These are phyloP conservation scores for Spinus olivaceus DNA, from an alignment of 2,797 vertebrate genomes.

Conservation along the genomic window DNA sequence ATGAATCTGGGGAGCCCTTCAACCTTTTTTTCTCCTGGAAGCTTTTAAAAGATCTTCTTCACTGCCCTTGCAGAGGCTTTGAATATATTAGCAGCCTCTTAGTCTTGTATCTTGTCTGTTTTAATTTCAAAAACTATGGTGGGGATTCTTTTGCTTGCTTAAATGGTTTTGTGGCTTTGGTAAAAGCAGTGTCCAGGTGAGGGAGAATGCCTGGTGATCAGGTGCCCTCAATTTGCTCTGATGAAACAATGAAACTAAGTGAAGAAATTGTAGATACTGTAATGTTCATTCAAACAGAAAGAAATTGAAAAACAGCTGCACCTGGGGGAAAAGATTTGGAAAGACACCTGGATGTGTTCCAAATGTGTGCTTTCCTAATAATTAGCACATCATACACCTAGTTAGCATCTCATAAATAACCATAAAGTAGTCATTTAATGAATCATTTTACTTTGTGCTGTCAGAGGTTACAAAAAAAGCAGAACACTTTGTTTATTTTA, in stretches of 20 bases:
- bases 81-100: background rate
- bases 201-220: background rate
- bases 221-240: background rate
- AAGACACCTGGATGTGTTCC: conserved; percentile 71
- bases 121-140: background rate
- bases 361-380: conserved; percentile 76
- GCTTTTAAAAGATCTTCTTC: background rate
- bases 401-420: conserved; percentile 82
- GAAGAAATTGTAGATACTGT: background rate
- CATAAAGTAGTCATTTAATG: conserved; percentile 74
- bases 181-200: background rate
- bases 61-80: background rate
- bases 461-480: conserved; percentile 74
- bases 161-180: background rate
- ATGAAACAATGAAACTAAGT: background rate
- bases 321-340: conserved; percentile 54
- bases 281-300: conserved; percentile 46
- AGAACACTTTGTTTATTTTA: conserved; percentile 72
- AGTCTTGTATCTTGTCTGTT: background rate
- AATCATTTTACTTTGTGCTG: conserved; percentile 71
- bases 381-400: conserved; percentile 77
- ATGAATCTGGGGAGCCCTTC: background rate
- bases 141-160: background rate
- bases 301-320: conserved; percentile 46
- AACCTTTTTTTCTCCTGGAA: background rate